These are phyloP conservation scores for Cephalopachus bancanus DNA, from an alignment of 2,797 vertebrate species.

Conservation along the genomic window DNA sequence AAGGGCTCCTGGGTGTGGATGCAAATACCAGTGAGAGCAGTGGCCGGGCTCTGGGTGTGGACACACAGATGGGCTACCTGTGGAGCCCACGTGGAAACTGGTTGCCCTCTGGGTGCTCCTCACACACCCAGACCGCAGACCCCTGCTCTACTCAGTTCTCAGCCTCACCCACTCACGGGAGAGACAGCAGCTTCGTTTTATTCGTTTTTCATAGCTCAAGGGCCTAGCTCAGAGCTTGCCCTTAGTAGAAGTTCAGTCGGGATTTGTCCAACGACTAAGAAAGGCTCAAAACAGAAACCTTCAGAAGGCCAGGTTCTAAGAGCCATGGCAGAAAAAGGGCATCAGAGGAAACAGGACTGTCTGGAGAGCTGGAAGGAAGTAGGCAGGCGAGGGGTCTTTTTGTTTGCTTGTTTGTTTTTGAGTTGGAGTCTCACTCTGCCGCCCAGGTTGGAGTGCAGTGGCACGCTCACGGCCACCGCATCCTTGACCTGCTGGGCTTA, in stretches of 20 bases:
- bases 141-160: neutral
- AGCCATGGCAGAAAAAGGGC: neutral
- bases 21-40: neutral
- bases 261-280: neutral
- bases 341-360: neutral
- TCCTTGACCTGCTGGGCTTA: too few species aligned
- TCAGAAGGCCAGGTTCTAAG: neutral
- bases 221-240: neutral
- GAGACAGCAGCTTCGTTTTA: neutral
- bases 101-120: neutral
- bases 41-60: neutral
- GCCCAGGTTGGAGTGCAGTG: too few species aligned
- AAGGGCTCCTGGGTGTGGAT: neutral
- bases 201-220: neutral
- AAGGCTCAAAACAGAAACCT: neutral
- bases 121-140: too few species aligned
- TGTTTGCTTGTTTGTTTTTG: too few species aligned
- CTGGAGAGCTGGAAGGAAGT: neutral
- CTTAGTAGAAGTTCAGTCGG: neutral
- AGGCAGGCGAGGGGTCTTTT: too few species aligned
- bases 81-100: accelerated
- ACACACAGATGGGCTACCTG: neutral
- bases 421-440: too few species aligned
- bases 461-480: too few species aligned
- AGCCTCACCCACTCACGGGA: neutral